Conservation (phyloP, 2,113 vertebrate species). For the Vombatus ursinus region DNA sequence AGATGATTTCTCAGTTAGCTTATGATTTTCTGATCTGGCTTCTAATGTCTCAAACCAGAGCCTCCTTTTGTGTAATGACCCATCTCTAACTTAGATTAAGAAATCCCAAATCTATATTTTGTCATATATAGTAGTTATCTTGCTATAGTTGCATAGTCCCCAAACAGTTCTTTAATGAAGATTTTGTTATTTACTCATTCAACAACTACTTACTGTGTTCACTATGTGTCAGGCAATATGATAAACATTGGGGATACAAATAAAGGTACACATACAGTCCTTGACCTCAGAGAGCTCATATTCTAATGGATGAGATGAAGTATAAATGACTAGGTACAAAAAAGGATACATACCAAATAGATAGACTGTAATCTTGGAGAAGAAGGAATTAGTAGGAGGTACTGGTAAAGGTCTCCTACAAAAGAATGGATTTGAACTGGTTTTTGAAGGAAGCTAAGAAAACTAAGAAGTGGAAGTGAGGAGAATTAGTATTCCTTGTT, state of each 20-base stretch:
- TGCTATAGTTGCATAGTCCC: neutral
- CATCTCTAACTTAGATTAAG: neutral
- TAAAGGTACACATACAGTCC: neutral
- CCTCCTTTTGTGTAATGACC: neutral
- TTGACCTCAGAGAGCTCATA: neutral
- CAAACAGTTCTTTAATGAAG: neutral
- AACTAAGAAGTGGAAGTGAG: neutral
- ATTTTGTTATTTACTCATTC: neutral
- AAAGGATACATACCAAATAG: neutral
- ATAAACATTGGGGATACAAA: neutral
- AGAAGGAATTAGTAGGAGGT: too few species aligned
- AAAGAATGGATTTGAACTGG: neutral
- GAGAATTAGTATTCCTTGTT: neutral
- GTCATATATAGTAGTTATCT: neutral
- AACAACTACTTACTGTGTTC: neutral
- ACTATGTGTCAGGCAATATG: neutral
- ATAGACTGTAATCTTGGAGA: neutral
- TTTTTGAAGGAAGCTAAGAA: neutral
- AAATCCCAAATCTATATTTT: neutral
- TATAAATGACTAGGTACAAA: neutral
- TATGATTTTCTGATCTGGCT: neutral
- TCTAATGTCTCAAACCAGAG: neutral
- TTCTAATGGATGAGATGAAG: neutral
- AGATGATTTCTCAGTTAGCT: neutral
- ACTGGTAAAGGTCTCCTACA: neutral